Percentiles rank a stretch among this genome's conserved stretches.
These are phyloP conservation scores for Chaunax sp. DNA, from an alignment of 2,797 vertebrate species.

Conservation along the genomic window DNA sequence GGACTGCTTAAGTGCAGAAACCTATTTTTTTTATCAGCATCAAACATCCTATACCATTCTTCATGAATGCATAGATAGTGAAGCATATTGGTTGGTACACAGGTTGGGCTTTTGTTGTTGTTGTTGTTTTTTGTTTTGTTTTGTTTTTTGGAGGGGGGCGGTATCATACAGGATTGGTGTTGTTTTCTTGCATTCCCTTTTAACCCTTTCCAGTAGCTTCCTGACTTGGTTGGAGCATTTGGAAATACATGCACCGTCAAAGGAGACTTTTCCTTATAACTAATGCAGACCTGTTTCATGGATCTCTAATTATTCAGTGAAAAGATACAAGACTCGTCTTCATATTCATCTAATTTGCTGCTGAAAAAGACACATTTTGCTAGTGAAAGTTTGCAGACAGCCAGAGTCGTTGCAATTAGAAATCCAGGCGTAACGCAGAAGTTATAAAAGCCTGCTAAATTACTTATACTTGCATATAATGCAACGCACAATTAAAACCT, in stretches of 20 bases:
- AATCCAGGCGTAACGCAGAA: no score
- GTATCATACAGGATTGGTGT: not conserved
- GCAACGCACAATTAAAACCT: not conserved
- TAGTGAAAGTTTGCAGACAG: not conserved
- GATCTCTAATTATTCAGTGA: not conserved
- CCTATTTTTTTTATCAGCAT: not conserved
- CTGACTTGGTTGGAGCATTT: not conserved
- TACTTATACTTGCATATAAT: slow-evolving; percentile 1
- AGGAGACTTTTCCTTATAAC: not conserved
- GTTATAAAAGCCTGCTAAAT: not conserved
- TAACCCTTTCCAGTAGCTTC: not conserved
- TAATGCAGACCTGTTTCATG: not conserved
- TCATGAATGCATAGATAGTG: not conserved
- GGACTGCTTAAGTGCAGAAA: not conserved
- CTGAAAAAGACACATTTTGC: not conserved
- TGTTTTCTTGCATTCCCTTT: not conserved
- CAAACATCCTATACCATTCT: not conserved
- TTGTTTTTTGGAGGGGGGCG: no score
- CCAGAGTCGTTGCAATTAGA: no score
- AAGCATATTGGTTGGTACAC: not conserved
- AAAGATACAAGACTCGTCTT: no score
- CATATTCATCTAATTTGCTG: no score
- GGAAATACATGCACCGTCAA: not conserved
- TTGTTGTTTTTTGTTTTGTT: no score
- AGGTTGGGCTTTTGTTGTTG: not conserved